These are phyloP conservation scores for Zootoca vivipara DNA, from an alignment of 2,113 vertebrate species.

Conservation along the genomic window DNA sequence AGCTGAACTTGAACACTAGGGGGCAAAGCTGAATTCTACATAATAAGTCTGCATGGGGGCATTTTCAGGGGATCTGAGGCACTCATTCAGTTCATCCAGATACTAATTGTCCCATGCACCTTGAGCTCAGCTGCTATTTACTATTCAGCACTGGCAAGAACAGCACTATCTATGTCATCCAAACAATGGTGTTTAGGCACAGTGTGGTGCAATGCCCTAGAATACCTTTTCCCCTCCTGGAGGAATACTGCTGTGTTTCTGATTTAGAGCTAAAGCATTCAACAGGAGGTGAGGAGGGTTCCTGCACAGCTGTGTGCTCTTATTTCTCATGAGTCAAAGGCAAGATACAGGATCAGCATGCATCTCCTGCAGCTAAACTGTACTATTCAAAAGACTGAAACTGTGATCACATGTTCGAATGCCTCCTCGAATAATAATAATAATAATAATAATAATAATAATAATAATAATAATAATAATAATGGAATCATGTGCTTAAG, in stretches of 20 bases:
- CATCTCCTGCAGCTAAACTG: background rate
- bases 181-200: background rate
- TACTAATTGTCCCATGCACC: background rate
- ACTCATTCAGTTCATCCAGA: background rate
- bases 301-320: background rate
- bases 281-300: background rate
- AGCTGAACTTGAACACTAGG: slow-evolving; percentile 13
- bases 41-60: background rate
- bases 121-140: background rate
- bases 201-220: background rate
- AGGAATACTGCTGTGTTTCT: background rate
- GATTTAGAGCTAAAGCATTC: background rate
- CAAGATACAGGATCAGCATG: background rate
- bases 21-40: background rate
- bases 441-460: background rate
- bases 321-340: background rate
- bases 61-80: background rate
- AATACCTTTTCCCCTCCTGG: background rate
- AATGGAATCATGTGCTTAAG: background rate
- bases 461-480: background rate
- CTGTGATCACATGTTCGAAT: background rate
- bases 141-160: background rate
- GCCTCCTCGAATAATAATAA: background rate
- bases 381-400: background rate
- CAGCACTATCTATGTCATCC: background rate